Conservation (phyloP, 2,888 invertebrate genomes). For the Andrena dorsata region DNA sequence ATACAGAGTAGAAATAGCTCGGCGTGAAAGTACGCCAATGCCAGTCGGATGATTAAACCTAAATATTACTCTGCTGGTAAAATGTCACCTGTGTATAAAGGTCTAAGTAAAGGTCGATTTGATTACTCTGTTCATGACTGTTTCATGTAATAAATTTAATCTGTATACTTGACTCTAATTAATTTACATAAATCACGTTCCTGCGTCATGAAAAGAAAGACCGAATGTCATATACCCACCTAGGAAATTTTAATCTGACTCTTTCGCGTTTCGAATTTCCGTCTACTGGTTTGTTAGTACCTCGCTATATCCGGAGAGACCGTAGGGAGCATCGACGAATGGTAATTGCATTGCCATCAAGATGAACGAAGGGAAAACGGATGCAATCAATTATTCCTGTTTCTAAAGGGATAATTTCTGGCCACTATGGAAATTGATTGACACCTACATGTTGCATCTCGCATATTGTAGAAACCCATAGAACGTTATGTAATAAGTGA, state of each 20-base stretch:
- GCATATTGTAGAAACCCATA: neutral
- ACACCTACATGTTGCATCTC: conserved; percentile 46
- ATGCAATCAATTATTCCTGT: conserved; percentile 1
- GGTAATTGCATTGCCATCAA: conserved; percentile 44
- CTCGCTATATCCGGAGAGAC: conserved; percentile 33
- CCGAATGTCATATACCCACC: neutral
- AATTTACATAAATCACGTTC: no score
- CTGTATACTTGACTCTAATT: no score
- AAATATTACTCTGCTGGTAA: no score
- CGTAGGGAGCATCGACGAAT: conserved; percentile 38
- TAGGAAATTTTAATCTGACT: neutral
- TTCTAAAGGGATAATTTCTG: conserved; percentile 45
- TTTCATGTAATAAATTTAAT: no score
- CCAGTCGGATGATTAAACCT: no score
- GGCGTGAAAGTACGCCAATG: no score
- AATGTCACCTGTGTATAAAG: no score
- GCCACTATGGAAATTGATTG: conserved; percentile 41
- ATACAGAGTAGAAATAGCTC: no score
- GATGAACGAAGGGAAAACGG: conserved; percentile 1
- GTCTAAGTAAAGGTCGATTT: no score
- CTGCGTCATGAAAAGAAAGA: neutral
- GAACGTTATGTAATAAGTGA: neutral
- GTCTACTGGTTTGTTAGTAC: conserved; percentile 24
- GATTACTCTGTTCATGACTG: no score
- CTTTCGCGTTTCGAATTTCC: conserved; percentile 25